Conservation (phyloP, 2,797 vertebrate species). For the Platalea minor region DNA sequence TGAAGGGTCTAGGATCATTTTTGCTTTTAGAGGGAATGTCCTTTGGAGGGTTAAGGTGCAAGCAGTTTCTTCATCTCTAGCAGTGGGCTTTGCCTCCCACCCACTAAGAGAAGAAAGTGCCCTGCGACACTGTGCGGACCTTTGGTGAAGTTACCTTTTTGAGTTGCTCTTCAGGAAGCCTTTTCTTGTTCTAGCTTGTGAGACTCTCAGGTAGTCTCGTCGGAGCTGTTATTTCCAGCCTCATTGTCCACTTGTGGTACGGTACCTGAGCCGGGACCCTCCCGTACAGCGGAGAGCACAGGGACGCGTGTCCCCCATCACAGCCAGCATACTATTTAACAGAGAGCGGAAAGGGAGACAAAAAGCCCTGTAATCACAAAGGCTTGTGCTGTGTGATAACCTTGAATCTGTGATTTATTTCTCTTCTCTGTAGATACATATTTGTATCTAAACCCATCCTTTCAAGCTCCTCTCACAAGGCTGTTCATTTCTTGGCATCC, state of each 20-base stretch:
- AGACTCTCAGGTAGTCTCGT: conserved; percentile 40
- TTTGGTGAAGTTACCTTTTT: conserved; percentile 57
- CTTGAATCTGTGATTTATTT: neutral
- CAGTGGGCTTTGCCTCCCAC: conserved; percentile 59
- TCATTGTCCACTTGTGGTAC: conserved; percentile 26
- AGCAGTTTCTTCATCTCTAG: conserved; percentile 50
- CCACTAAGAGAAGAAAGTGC: conserved; percentile 65
- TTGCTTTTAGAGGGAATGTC: conserved; percentile 44
- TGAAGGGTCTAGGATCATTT: conserved; percentile 33
- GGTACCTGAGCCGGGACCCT: neutral
- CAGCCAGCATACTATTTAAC: neutral
- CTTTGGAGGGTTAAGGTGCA: conserved; percentile 52
- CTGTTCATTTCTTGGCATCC: conserved; percentile 28
- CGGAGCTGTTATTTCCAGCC: conserved; percentile 47
- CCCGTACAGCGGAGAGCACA: neutral
- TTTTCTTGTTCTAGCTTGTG: conserved; percentile 60
- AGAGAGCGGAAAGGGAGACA: neutral
- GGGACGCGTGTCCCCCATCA: neutral
- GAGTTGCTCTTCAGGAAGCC: conserved; percentile 59
- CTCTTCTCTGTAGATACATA: neutral
- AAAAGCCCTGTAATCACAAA: neutral
- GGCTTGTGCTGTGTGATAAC: neutral
- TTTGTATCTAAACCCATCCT: conserved; percentile 10
- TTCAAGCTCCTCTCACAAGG: neutral
- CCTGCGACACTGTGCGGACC: conserved; percentile 28